Base-by-base conservation (phyloP, 2,113 vertebrate genomes). In the Gavia stellata region DNA sequence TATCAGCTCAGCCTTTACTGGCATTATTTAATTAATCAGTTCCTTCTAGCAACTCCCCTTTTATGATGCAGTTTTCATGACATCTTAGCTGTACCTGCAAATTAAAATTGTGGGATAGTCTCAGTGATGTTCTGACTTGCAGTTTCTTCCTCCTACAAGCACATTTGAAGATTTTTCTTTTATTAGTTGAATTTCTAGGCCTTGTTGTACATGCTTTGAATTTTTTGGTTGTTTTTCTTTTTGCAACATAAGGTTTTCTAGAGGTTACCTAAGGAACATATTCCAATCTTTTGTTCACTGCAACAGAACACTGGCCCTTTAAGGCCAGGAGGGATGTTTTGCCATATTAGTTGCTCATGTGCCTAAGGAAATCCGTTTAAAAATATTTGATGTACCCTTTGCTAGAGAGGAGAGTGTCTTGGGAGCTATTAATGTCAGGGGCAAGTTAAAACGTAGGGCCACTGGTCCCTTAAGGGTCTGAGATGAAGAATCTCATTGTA, bases 351-450 rank as follows among this genome's bases (percentile, higher is more conserved):
- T 93, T 94, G 25, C 49, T 77, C 14, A 7, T 17, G 10, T 88
- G 82, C 92, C 63, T 81, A 88, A 90, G 74, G 84, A 91, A 92
- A 88, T 85, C 25, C 72, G 31, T 68, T 94, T 44, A 10, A 85
- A 91, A 94, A 88, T 75, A 85, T 85, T 91, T 94, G 53, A 87
- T 85, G 28, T 80, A 90, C 70, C 17, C 49, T 86, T 82, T 92
- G 58, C 58, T 81, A 73, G 62, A 70, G 38, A 92, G 74, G 65
- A 79, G 28, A 62, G 58, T 72, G 17, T 80, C 94, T 96, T 93
- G 74, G 79, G 85, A 96, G 18, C 84, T 90, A 29, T 62, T 92
- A 73, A 18, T 49, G 28, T 79, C 77, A 68, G 44, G 12, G 52
- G 25, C 28, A 74, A 74, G 45, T 62, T 65, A 81, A 47, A 92